Evolutionary conservation across 2,113 vertebrate genomes (phyloP).

Genomic region (Hypocryptadius cinnamomeus): DNA sequence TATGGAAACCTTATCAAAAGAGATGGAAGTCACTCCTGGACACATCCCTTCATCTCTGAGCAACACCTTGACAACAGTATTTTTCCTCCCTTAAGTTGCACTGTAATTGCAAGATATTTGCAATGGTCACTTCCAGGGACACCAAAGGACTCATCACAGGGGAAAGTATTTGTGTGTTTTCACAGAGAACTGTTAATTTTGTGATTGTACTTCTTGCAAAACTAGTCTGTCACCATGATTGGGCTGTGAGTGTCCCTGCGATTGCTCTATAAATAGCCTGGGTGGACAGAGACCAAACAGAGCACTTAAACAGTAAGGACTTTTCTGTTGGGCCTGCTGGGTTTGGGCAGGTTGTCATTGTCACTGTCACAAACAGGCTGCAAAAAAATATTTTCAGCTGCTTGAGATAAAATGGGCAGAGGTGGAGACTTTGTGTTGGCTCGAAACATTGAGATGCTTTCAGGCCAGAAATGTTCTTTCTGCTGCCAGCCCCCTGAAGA

Average conservation of each 20-base stretch:
- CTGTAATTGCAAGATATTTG: background rate
- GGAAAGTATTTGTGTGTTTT: background rate
- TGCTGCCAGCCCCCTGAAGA: background rate
- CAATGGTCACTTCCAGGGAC: background rate
- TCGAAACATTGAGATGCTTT: background rate
- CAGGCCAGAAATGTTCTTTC: background rate
- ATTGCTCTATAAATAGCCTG: slow-evolving; percentile 10
- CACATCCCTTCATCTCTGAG: background rate
- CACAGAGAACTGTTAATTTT: background rate
- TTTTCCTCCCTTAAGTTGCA: background rate
- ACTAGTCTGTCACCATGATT: background rate
- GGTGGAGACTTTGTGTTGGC: background rate
- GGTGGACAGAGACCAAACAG: background rate
- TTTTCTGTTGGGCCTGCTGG: background rate
- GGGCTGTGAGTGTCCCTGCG: background rate
- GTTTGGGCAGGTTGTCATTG: background rate
- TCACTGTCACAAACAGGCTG: background rate
- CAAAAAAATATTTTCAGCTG: slow-evolving; percentile 1
- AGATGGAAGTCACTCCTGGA: background rate
- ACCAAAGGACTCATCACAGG: background rate
- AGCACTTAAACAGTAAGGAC: background rate
- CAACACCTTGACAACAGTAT: background rate
- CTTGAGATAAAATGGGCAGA: slow-evolving; percentile 1
- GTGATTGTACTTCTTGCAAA: background rate
- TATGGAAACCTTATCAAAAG: background rate